Conservation (phyloP, 2,888 invertebrate species). For the Colostygia pectinataria region DNA sequence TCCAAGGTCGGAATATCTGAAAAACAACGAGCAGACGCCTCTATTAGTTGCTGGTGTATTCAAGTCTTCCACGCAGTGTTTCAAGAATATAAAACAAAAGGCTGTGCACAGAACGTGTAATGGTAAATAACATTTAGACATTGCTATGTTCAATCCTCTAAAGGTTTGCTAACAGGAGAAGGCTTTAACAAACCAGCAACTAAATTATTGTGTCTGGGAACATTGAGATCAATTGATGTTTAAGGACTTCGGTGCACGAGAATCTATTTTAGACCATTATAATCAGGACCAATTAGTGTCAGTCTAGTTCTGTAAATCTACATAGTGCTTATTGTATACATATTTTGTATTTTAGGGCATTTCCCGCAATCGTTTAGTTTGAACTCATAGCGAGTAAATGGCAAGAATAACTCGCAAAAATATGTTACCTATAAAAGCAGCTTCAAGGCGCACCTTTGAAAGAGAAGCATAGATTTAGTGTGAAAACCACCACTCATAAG, state of each 20-base stretch:
- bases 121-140: constrained; percentile 1
- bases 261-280: constrained; percentile 11
- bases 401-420: constrained; percentile 30
- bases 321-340: constrained; percentile 15
- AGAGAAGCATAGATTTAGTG: constrained; percentile 72
- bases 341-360: constrained; percentile 19
- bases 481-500: constrained; percentile 74
- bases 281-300: constrained; percentile 15
- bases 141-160: constrained; percentile 1
- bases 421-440: constrained; percentile 27
- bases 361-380: constrained; percentile 29
- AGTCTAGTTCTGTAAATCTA: constrained; percentile 11
- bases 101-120: constrained; percentile 9
- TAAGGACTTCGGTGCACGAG: constrained; percentile 25
- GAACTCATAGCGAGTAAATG: constrained; percentile 20
- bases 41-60: constrained; percentile 72
- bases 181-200: constrained; percentile 62
- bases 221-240: constrained; percentile 35
- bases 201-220: constrained; percentile 47
- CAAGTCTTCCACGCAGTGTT: constrained; percentile 54
- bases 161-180: constrained; percentile 7
- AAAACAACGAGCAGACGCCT: constrained; percentile 78
- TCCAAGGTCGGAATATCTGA: constrained; percentile 82
- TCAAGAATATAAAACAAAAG: constrained; percentile 21
- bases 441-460: constrained; percentile 53